Evolutionary conservation across 1,140 invertebrate genomes (phyloP).

Genomic region (Drosophila virilis): DNA sequence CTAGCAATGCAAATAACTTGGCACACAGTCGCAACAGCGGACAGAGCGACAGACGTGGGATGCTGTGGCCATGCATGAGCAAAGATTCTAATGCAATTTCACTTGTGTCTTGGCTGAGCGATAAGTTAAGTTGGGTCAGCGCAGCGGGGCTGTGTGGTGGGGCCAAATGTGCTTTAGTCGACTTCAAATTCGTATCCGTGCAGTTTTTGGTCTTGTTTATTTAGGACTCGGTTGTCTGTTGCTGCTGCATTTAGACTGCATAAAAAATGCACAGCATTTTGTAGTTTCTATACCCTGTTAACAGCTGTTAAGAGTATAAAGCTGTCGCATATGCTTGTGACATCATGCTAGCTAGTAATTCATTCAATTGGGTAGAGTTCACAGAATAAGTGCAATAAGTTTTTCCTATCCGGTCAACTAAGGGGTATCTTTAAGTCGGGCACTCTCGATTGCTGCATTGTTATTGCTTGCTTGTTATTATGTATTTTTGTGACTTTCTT

Average conservation of each 20-base stretch:
- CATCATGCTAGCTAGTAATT: too few relatives aligned
- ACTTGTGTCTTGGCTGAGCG: slow-evolving; percentile 30
- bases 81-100: slow-evolving; percentile 80
- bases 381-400: too few relatives aligned
- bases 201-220: slow-evolving; percentile 79
- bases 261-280: slow-evolving; percentile 72
- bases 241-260: slow-evolving; percentile 58
- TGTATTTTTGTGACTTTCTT: slow-evolving; percentile 49
- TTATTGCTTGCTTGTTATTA: slow-evolving; percentile 3
- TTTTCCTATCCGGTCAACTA: too few relatives aligned
- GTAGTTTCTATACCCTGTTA: slow-evolving; percentile 10
- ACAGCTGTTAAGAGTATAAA: background rate
- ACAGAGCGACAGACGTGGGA: slow-evolving; percentile 8
- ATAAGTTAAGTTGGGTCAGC: slow-evolving; percentile 12
- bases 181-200: slow-evolving; percentile 45
- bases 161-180: background rate
- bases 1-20: slow-evolving; percentile 79
- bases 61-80: slow-evolving; percentile 70
- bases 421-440: background rate
- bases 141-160: background rate
- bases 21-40: slow-evolving; percentile 56
- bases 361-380: too few relatives aligned
- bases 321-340: background rate
- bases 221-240: slow-evolving; percentile 63
- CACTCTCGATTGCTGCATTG: background rate